Base-by-base conservation (phyloP, 2,113 vertebrate genomes). In the Periophthalmus modestus region DNA sequence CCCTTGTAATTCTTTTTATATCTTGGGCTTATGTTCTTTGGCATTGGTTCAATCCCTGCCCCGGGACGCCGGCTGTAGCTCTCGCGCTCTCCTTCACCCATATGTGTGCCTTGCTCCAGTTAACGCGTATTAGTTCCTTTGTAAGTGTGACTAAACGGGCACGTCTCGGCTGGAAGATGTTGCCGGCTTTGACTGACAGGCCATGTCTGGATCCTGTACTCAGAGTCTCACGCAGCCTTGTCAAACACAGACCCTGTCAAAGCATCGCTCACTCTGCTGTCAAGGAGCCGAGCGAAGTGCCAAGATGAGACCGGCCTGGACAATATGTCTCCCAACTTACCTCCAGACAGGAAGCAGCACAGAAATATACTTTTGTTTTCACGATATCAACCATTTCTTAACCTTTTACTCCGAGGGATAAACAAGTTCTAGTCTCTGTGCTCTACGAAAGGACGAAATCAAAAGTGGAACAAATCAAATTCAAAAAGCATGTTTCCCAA, bases 61-160 rank as follows among this genome's bases (percentile, higher is more conserved):
- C 82, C 74, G 75, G 87, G 89, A 91, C 86, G 90, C 80, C 16
- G 83, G 87, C 86, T 88, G 79, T 75, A 85, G 72, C 81, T 57
- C 81, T 48, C 23, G 24, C 77, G 5, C 36, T 39, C 39, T 43
- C 39, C 1, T 43, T 10, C 7, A 82, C 86, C 83, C 82, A 83
- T 89, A 87, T 90, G 89, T 85, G 89, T 92, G 91, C 91, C 87
- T 86, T 87, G 85, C 85, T 89, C 87, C 89, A 89, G 86, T 92
- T 90, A 88, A 91, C 87, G 85, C 88, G 82, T 89, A 91, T 92
- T 92, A 89, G 89, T 84, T 90, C 87, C 90, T 87, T 90, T 92
- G 90, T 89, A 89, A 90, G 87, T 89, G 87, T 91, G 89, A 91
- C 90, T 90, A 91, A 91, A 91, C 85, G 82, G 83, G 83, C 84